Base-by-base conservation (phyloP, 2,113 vertebrate genomes). In the Microtus ochrogaster region DNA sequence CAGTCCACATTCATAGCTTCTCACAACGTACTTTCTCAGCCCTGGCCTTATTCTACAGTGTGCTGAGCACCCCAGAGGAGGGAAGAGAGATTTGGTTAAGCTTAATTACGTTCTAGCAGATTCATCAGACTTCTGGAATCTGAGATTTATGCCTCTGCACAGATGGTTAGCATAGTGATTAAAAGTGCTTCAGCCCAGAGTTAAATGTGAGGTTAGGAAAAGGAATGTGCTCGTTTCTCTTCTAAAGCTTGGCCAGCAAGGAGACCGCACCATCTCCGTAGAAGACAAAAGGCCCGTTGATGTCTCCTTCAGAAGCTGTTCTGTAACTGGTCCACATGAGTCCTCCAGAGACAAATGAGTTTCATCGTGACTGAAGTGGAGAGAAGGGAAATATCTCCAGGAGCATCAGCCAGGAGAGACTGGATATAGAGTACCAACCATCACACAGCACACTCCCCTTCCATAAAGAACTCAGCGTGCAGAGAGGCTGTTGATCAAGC, bases 41-140 rank as follows among this genome's bases (percentile, higher is more conserved):
- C 7, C 4, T 61, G 44, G 28, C 44, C 52, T 95, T 81, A 55
- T 66, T 66, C 89, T 7, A 58, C 8, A 79, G 19, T 10, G 39
- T 52, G 58, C 24, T 47, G 44, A 90, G 24, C 11, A 89, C 8
- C 33, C 52, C 55, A 36, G 61, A 94, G 33, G 44, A 95, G 77
- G 81, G 70, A 91, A 85, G 21, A 85, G 17, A 95, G 36, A 63
- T 89, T 68, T 94, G 28, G 4, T 84, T 85, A 66, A 91, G 36
- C 72, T 96, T 96, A 85, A 83, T 86, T 91, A 94, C n/a, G 17
- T 68, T 96, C 68, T 68, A 96, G 76, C 78, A 83, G 82, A 94
- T 82, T 89, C 91, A 78, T 33, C 74, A 90, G 85, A 89, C 41
- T 96, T 92, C 90, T 83, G 82, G 91, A 96, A 91, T 87, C 44